A percentile compares a stretch with the other conserved stretches of the same genome.
Evolutionary conservation across 1,140 invertebrate genomes (phyloP).

Genomic region (Venturia canescens): DNA sequence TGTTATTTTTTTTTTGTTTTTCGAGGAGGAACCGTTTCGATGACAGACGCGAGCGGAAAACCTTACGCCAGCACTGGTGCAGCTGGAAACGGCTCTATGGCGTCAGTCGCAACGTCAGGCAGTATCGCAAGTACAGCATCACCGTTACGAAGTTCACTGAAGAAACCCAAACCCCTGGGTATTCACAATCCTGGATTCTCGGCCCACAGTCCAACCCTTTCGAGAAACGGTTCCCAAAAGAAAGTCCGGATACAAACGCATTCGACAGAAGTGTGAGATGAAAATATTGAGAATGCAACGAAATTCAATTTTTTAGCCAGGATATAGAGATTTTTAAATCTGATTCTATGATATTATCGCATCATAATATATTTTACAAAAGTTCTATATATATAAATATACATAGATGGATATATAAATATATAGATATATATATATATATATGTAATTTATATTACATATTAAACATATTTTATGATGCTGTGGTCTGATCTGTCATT

Average conservation of each 20-base stretch:
- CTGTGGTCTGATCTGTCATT: constrained; percentile 29
- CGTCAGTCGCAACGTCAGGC: constrained; percentile 84
- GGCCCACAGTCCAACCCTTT: constrained; percentile 86
- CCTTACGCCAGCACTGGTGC: constrained; percentile 82
- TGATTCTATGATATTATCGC: background rate
- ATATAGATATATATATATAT: background rate
- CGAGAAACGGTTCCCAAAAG: constrained; percentile 89
- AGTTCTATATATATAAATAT: background rate
- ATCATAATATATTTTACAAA: background rate
- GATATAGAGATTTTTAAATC: background rate
- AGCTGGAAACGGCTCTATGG: constrained; percentile 86
- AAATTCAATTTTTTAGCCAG: no score
- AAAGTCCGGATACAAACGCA: constrained; percentile 93
- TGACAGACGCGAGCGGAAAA: constrained; percentile 89
- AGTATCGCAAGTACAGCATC: constrained; percentile 81
- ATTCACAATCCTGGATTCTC: constrained; percentile 91
- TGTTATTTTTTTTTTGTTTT: constrained; percentile 47
- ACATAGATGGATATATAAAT: background rate
- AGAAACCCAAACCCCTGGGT: constrained; percentile 88
- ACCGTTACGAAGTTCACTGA: constrained; percentile 87
- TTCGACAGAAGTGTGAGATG: constrained; percentile 86
- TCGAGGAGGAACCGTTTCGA: constrained; percentile 81
- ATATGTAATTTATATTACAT: background rate
- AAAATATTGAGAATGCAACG: background rate
- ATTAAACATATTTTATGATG: constrained; percentile 27